Base-by-base conservation (phyloP, 2,113 vertebrate species). In the Gambusia affinis region DNA sequence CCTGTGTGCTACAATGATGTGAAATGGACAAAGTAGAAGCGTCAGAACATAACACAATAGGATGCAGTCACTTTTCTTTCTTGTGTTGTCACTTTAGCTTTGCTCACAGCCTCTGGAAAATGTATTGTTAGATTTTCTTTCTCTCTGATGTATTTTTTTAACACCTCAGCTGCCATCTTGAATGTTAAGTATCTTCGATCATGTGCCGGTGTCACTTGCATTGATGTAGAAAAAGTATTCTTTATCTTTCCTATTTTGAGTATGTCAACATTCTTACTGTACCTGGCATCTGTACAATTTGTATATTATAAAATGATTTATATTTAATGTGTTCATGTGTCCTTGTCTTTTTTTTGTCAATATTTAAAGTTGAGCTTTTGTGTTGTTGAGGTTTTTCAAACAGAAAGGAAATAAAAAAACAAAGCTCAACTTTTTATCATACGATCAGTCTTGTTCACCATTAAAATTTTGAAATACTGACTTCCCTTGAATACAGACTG, bases 241-340 rank as follows among this genome's bases (percentile, higher is more conserved):
- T 89, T 85, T 85, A 84, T 88, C 84, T 83, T 87, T 84, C 78
- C 84, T 89, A 79, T 82, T 75, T 84, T 75, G 60, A 78, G 78
- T 81, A 77, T 84, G 87, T 88, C 82, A 73, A 86, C 80, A 75
- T 91, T 89, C 85, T 85, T 90, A 81, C 84, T 90, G 89, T 87
- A 90, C 76, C 87, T 90, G 89, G 86, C 89, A 89, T 91, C 90
- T 95, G 94, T 94, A 95, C 87, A 95, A 95, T 94, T 94, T 95
- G 94, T 95, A 95, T 93, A 93, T 93, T 93, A 95, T 93, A 95
- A 94, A 94, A 93, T 91, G 92, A 94, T 95, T 95, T 94, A 95
- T 94, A 94, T 94, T 94, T 95, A 93, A 92, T 91, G 91, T 93
- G 85, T 83, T 85, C 82, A 88, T 0, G 69, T 85, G 87, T 88